phyloP scores from a whole-genome alignment of 1,140 invertebrate species.

The Hycleus phaleratus region DNA sequence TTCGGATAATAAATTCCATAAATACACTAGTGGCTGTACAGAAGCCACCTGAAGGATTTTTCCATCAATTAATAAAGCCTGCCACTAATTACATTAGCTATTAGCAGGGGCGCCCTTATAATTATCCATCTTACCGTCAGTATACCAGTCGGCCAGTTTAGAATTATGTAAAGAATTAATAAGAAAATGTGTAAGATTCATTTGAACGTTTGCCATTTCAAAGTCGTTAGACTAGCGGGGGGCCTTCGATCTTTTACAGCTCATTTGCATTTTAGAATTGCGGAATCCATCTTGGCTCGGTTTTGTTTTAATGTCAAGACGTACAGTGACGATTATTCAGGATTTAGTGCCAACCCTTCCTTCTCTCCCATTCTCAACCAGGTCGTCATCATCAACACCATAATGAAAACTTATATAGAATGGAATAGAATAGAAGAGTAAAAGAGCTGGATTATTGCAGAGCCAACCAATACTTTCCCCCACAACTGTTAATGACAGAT shows the following conservation, averaged over 20 bases:
- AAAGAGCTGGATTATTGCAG: too few species aligned
- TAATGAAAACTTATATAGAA: too few species aligned
- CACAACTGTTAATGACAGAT: too few species aligned
- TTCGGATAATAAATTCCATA: too few species aligned
- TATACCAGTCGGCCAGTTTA: conserved; percentile 21
- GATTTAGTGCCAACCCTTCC: conserved; percentile 7
- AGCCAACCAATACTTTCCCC: too few species aligned
- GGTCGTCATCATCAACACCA: too few species aligned
- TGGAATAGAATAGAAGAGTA: too few species aligned
- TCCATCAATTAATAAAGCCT: conserved; percentile 29
- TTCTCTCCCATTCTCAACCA: too few species aligned
- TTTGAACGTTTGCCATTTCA: conserved; percentile 24
- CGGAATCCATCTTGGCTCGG: conserved; percentile 29
- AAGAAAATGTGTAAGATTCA: conserved; percentile 15
- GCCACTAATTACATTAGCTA: conserved; percentile 36
- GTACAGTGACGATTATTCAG: conserved; percentile 5
- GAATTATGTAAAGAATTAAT: conserved; percentile 24
- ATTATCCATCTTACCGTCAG: conserved; percentile 34
- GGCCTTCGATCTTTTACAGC: conserved; percentile 33
- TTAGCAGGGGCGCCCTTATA: conserved; percentile 32
- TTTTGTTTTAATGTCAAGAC: conserved; percentile 24
- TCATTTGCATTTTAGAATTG: conserved; percentile 38
- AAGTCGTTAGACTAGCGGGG: conserved; percentile 7
- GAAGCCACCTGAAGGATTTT: conserved; percentile 33
- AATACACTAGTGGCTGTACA: conserved; percentile 3